Base-by-base conservation (phyloP, 2,797 vertebrate genomes). In the Tachyglossus aculeatus region DNA sequence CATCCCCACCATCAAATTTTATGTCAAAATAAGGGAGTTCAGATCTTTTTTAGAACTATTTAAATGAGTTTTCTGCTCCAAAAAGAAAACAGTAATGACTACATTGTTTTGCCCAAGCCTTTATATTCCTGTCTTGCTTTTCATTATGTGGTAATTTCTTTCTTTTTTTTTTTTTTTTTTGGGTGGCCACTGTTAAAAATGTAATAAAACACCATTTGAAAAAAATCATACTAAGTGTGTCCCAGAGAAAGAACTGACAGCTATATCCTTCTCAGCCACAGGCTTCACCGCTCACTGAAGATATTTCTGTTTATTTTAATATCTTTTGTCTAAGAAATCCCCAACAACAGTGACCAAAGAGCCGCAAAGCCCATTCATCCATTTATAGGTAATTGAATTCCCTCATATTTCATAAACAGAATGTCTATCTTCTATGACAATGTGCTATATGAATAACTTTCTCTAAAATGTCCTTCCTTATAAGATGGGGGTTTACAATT, bases 391-490 rank as follows among this genome's bases (percentile, higher is more conserved):
- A 90, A 86, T 86, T 84, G 41, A 85, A 86, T 88, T 80, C 68
- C 65, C 84, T 74, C 48, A 51, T 86, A 88, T 86, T 88, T 86
- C 78, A 78, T 45, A 66, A 81, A 86, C 70, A 84, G 52, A 81
- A 65, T 71, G 53, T 40, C 74, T 85, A 64, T 70, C 55, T 71
- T n/a, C 25, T 64, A 72, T 50, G 22, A 43, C 37, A 37, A 63
- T 57, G 58, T 73, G 85, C 86, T 62, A 77, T 88, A 77, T 88
- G 80, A 89, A 89, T 81, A 90, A 88, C 58, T 89, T 89, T 79
- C 50, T 75, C 53, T 60, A 80, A 77, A 80, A 79, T 41, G 72
- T 41, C 71, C 82, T 78, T 62, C 51, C 62, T 56, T 73, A 71
- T 81, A 58, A 84, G 78, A 81, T 53, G 13, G 55, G 11, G 9